These are phyloP conservation scores for Laticauda laticaudata DNA, from an alignment of 2,113 vertebrate genomes.

Conservation along the genomic window DNA sequence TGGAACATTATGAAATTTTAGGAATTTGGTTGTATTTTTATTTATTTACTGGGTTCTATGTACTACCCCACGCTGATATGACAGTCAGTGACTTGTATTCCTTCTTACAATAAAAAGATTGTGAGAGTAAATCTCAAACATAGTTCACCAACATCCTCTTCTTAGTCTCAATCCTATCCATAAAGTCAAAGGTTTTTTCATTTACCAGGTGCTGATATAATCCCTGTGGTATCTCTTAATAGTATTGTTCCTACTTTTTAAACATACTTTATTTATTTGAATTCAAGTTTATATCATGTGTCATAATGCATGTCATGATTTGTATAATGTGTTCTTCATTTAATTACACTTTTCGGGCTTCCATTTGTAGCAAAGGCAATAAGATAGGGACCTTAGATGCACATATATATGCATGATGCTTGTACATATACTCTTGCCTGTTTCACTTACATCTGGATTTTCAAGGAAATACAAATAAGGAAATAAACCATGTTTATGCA, in stretches of 20 bases:
- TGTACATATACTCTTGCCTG: neutral
- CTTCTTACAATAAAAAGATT: neutral
- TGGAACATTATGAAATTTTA: neutral
- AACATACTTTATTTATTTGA: neutral
- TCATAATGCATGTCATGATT: neutral
- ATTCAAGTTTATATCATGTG: neutral
- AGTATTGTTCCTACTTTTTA: constrained; percentile 1
- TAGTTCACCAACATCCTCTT: neutral
- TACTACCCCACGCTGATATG: neutral
- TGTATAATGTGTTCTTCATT: neutral
- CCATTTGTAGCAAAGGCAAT: neutral
- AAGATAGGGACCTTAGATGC: neutral
- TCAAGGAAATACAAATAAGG: neutral
- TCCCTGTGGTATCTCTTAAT: neutral
- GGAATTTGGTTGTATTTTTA: neutral
- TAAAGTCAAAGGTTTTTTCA: neutral
- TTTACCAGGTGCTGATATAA: neutral
- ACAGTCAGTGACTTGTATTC: neutral
- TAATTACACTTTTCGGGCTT: neutral
- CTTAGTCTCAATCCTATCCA: neutral
- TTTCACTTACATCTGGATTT: neutral
- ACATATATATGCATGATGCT: neutral
- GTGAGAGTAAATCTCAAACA: neutral
- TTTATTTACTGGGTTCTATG: neutral
- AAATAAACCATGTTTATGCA: neutral